These are phyloP conservation scores for Eueides isabella DNA, from an alignment of 1,140 invertebrate genomes.

Conservation along the genomic window DNA sequence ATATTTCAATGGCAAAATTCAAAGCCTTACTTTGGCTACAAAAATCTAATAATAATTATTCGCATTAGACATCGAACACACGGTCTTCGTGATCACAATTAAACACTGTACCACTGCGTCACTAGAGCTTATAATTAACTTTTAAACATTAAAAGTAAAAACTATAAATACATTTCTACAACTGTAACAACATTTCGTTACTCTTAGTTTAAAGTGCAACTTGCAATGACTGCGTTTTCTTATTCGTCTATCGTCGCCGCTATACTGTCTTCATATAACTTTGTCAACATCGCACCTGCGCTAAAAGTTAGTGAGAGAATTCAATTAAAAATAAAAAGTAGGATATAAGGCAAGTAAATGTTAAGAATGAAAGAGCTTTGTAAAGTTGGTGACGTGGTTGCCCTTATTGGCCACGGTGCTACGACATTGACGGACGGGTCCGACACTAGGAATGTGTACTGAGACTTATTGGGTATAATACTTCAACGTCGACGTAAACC, in stretches of 20 bases:
- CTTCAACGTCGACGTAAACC: constrained; percentile 57
- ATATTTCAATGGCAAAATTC: no score
- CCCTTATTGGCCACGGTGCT: constrained; percentile 51
- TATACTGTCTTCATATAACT: constrained; percentile 4
- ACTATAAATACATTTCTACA: background rate
- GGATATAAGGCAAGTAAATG: background rate
- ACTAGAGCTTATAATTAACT: no score
- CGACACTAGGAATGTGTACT: constrained; percentile 30
- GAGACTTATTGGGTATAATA: constrained; percentile 64
- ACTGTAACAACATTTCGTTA: background rate
- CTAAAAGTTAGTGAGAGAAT: background rate
- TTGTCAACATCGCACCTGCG: background rate
- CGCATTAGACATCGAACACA: no score
- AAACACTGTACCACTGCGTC: no score
- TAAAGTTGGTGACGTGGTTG: background rate
- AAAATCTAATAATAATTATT: no score
- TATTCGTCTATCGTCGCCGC: background rate
- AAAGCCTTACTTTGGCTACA: background rate
- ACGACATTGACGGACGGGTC: constrained; percentile 36
- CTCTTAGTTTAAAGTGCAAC: background rate
- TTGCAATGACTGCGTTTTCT: background rate
- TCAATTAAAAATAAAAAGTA: constrained; percentile 3
- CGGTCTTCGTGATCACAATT: no score
- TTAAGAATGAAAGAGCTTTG: background rate
- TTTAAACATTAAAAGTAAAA: no score